Evolutionary conservation across 2,113 vertebrate species (phyloP), one percentile per base, ranked within the genome.

Genomic region (Callaeas wilsoni): DNA sequence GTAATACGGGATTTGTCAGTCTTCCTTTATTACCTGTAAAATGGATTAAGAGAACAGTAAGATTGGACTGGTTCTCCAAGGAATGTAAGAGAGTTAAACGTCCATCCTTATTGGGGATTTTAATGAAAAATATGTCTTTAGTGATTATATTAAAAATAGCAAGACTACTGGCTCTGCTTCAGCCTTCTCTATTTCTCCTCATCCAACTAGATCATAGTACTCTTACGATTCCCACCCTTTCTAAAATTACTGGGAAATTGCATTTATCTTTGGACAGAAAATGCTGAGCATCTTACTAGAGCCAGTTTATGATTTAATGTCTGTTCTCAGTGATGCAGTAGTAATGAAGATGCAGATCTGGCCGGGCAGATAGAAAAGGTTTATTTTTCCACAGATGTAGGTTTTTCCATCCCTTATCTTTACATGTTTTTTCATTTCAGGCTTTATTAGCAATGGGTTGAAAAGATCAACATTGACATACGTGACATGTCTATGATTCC

Each of bases 1-100:
- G 25, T 91, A 96, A 93, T 84, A 91, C 1, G 41, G 74, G 88
- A 94, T 94, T 95, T 96, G 95, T 80, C 93, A 85, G 33, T 94
- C 78, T 94, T 76, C 75, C 67, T 90, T 93, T 89, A 91, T 94
- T 96, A 93, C 82, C 77, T 92, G 67, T 85, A 70, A 95, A 96
- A 96, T 92, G 84, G 80, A 91, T 89, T 89, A 94, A 53, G 35
- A 93, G 86, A 84, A 57, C 35, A 57, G 74, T 63, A 74, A 90
- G 39, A 92, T 69, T 91, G 88, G 63, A 60, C 35, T 63, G 67
- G 30, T 75, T 84, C 63, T 93, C 62, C 69, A 79, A 86, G 92
- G 83, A 90, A 41, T 49, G 27, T 59, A 32, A 42, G 55, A 53
- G 62, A 88, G 78, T 62, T 87, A 92, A 39, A 74, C 81, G 60